Base-by-base conservation (phyloP, 2,888 invertebrate genomes). In the Lepidocyrtinus sp. region DNA sequence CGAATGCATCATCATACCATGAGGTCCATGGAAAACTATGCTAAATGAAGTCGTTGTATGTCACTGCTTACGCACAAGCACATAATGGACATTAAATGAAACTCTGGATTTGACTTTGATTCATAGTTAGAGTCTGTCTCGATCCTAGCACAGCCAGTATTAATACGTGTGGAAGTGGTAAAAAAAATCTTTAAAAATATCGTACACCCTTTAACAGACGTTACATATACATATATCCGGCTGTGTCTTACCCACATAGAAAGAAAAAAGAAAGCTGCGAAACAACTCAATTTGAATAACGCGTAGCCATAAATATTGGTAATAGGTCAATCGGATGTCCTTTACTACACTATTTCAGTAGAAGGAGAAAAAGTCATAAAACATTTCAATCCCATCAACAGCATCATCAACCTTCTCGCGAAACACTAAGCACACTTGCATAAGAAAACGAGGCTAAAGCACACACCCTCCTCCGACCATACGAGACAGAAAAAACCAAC, bases 261-360 rank as follows among this genome's bases (percentile, higher is more conserved):
- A 21, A 27, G 19, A 69, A 45, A 75, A 76, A 76, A 67, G 67
- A 77, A 77, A 77, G 64, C 76, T 71, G 59, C n/a, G 59, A 67
- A 79, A 74, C 79, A 80, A 80, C 78, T 82, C 69, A 19, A 86
- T 86, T 86, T 85, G 84, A 85, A 86, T 86, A 86, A 80, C 77
- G n/a, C n/a, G 69, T 78, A 21, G 71, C 85, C 81, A 86, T 86
- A 86, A 85, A 86, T 86, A 85, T 84, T 83, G 84, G 82, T 85
- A 86, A 85, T 85, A 84, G 86, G 84, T 85, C 85, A 85, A 85
- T 85, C 85, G 85, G 85, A 85, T 82, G 82, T 85, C 86, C 86
- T 85, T 81, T 81, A 84, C 80, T 83, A 81, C 84, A 80, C 12
- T 36, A 7, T 84, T 75, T 65, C 69, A 76, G 78, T 65, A 67